A percentile compares a stretch with the other conserved stretches of the same genome.
phyloP scores from a whole-genome alignment of 92 coral and sea anemone species.

The Palythoa grandis region DNA sequence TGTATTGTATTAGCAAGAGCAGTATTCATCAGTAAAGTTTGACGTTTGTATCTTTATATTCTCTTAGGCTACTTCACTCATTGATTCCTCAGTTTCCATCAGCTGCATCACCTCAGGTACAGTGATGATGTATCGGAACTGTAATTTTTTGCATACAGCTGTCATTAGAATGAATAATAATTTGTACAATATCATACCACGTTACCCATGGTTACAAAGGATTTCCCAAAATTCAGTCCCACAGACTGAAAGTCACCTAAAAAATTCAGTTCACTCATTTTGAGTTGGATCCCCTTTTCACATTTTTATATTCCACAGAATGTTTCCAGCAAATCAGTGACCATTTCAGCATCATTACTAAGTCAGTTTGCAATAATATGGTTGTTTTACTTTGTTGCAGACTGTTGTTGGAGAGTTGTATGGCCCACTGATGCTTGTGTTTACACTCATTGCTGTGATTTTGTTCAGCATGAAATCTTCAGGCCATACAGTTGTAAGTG shows the following conservation, averaged over 20 bases:
- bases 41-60: not conserved
- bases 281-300: no score
- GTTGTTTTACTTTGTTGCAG: constrained; percentile 46
- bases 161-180: no score
- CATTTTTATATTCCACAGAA: no score
- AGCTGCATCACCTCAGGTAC: constrained; percentile 93
- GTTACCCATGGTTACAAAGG: no score
- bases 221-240: no score
- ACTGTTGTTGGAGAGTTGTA: constrained; percentile 98
- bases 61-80: constrained; percentile 77
- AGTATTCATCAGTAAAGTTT: no score
- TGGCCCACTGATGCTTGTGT: constrained; percentile 98
- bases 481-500: constrained; percentile 98
- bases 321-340: no score
- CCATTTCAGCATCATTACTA: not conserved
- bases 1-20: no score
- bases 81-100: constrained; percentile 91
- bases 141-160: no score
- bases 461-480: constrained; percentile 96
- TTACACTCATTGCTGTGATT: constrained; percentile 88
- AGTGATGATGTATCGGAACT: not conserved
- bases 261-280: no score
- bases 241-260: no score
- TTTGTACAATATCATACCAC: no score
- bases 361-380: not conserved